Evolutionary conservation across 2,888 invertebrate species (phyloP).

Genomic region (Platynereis dumerilii): DNA sequence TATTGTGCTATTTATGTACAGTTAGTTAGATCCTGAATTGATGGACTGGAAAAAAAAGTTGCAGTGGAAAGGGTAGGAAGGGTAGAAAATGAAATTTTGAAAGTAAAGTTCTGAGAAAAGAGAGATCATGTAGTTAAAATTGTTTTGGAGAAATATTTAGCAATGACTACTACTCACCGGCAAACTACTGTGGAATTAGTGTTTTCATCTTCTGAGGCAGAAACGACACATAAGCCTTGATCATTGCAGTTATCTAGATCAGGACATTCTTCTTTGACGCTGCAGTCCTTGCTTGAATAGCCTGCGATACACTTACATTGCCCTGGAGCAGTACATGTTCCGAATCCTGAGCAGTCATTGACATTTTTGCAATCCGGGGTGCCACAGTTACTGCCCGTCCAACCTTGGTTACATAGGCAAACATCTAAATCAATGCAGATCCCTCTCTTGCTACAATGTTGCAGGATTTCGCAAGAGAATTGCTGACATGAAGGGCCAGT

Average conservation of each 20-base stretch:
- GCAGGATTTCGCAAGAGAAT: conserved; percentile 3
- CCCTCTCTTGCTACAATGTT: neutral
- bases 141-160: no score
- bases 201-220: neutral
- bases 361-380: neutral
- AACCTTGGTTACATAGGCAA: conserved; percentile 1
- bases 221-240: neutral
- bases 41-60: no score
- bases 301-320: conserved; percentile 2
- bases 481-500: neutral
- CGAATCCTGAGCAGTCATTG: conserved; percentile 1
- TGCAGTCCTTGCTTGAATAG: neutral
- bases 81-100: no score
- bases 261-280: conserved; percentile 1
- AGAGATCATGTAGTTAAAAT: no score
- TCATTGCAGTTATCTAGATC: conserved; percentile 5
- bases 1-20: no score
- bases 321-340: conserved; percentile 1
- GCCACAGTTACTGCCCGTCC: conserved; percentile 4
- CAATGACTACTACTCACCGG: neutral
- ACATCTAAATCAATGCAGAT: conserved; percentile 6
- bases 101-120: no score
- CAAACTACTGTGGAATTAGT: neutral
- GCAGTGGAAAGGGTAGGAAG: no score
- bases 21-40: no score